A percentile compares a stretch with the other conserved stretches of the same genome.
Evolutionary conservation across 2,797 vertebrate species (phyloP).

Genomic region (Streptopelia turtur): DNA sequence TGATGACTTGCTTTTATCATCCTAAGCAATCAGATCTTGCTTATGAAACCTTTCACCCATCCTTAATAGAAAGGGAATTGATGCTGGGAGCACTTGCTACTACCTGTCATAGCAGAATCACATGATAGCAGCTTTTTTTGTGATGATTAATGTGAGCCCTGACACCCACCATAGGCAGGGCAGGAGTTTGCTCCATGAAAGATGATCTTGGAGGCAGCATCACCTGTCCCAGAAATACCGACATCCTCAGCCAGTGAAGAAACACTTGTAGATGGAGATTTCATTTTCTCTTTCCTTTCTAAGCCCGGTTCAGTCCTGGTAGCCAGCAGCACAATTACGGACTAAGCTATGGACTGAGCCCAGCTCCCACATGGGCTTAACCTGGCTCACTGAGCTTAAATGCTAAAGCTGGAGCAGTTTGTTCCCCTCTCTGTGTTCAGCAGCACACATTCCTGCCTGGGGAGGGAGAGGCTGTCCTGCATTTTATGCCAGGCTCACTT

Average conservation of each 20-base stretch:
- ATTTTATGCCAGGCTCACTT: neutral
- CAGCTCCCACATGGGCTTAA: neutral
- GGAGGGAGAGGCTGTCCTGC: neutral
- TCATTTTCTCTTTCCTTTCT: neutral
- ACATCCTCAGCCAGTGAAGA: neutral
- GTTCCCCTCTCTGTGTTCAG: neutral
- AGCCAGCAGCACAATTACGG: neutral
- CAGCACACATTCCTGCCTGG: neutral
- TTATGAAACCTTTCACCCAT: neutral
- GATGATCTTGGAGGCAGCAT: neutral
- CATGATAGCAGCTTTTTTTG: neutral
- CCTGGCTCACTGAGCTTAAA: neutral
- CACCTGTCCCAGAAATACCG: neutral
- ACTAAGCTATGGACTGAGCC: neutral
- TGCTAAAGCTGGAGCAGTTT: neutral
- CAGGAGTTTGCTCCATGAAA: neutral
- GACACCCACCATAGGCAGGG: neutral
- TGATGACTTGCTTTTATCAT: neutral
- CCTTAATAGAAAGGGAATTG: neutral
- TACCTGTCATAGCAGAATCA: neutral
- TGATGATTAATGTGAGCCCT: rapidly evolving
- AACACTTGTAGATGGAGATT: neutral
- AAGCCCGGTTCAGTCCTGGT: neutral
- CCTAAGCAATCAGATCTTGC: neutral
- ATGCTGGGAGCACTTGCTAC: neutral